Evolutionary conservation across 2,113 vertebrate genomes (phyloP).

Genomic region (Phodopus roborovskii): DNA sequence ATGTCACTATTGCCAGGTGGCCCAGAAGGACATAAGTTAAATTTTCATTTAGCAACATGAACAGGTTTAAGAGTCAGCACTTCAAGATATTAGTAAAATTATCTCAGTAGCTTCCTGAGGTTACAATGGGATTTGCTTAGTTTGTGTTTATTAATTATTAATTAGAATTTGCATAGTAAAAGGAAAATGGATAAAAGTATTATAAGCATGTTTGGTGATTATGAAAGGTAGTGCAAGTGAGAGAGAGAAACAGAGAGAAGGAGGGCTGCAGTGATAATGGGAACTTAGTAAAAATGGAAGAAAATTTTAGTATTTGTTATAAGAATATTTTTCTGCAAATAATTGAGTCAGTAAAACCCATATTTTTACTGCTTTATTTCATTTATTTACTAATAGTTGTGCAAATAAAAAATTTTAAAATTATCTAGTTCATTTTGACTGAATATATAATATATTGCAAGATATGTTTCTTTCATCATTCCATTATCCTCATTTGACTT

Average conservation of each 20-base stretch:
- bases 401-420: slow-evolving; percentile 12
- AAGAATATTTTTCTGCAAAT: neutral
- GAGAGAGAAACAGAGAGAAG: neutral
- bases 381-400: slow-evolving; percentile 1
- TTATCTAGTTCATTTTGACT: neutral
- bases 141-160: neutral
- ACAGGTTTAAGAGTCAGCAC: neutral
- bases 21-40: neutral
- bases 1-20: neutral
- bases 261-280: neutral
- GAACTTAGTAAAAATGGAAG: neutral
- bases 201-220: neutral
- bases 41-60: neutral
- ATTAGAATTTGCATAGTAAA: neutral
- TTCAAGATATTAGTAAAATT: neutral
- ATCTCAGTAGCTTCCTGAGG: neutral
- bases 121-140: neutral
- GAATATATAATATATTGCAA: neutral
- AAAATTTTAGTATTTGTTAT: neutral
- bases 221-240: neutral
- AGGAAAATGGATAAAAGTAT: neutral
- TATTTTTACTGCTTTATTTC: slow-evolving; percentile 3
- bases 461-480: neutral
- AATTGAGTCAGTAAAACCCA: neutral
- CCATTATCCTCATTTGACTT: neutral